Conservation (phyloP, 2,113 vertebrate species). For the Myiagra hebetior region DNA sequence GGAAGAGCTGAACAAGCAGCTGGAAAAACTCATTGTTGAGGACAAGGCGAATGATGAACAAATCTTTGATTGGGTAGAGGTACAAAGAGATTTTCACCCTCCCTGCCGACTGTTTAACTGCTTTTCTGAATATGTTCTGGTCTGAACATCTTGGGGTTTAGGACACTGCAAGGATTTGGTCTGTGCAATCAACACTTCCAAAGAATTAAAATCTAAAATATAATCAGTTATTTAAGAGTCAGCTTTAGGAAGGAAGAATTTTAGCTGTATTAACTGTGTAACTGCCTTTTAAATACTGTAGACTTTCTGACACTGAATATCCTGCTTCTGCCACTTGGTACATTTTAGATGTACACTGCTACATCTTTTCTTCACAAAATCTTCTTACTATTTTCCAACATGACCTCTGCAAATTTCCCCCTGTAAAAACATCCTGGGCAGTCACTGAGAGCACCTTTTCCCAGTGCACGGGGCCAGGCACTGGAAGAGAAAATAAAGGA, state of each 20-base stretch:
- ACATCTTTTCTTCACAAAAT: neutral
- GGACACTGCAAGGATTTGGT: neutral
- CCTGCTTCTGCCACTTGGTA: neutral
- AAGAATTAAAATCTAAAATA: neutral
- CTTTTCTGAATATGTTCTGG: neutral
- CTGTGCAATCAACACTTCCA: neutral
- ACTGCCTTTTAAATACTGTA: neutral
- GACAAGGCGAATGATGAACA: conserved; percentile 93
- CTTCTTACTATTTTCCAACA: neutral
- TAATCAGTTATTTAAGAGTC: neutral
- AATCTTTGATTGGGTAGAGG: conserved; percentile 99
- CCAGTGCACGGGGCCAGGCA: neutral
- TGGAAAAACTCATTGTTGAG: conserved; percentile 91
- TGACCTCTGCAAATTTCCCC: neutral
- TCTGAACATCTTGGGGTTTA: neutral
- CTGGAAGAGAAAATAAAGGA: neutral
- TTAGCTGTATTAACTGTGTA: neutral
- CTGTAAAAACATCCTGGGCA: neutral
- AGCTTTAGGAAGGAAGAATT: neutral
- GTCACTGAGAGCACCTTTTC: neutral
- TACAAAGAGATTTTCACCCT: conserved; percentile 60
- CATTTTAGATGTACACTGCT: neutral
- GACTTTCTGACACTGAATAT: neutral
- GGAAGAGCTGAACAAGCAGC: conserved; percentile 85
- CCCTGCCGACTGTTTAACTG: neutral